A percentile compares a stretch with the other conserved stretches of the same genome.
Evolutionary conservation across 23 tunicate species (phyloP).

Genomic region (Aplidium turbinatum): DNA sequence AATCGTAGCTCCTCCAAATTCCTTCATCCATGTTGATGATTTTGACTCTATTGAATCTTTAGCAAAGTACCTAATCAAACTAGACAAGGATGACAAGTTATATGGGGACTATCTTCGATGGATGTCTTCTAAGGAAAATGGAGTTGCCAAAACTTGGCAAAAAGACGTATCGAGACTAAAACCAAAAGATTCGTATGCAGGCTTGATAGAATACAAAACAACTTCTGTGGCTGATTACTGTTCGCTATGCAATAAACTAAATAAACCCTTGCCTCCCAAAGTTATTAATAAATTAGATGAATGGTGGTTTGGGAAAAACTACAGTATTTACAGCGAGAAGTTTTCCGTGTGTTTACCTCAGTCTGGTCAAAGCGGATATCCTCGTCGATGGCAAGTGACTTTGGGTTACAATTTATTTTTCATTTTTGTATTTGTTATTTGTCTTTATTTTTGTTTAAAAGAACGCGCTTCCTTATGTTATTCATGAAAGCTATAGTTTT

Average conservation of each 20-base stretch:
- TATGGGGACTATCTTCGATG: slow-evolving; percentile 59
- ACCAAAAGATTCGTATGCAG: too few relatives aligned
- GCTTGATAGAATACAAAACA: too few relatives aligned
- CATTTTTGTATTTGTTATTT: too few relatives aligned
- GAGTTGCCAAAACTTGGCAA: background rate
- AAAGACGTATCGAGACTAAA: too few relatives aligned
- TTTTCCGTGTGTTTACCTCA: slow-evolving; percentile 30
- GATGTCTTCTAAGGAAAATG: slow-evolving; percentile 14
- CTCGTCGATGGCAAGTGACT: slow-evolving; percentile 8
- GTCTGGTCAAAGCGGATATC: slow-evolving; percentile 15
- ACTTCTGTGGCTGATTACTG: background rate
- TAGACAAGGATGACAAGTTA: slow-evolving; percentile 36
- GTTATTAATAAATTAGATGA: slow-evolving; percentile 32
- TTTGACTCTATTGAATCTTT: slow-evolving; percentile 44
- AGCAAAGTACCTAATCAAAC: slow-evolving; percentile 45
- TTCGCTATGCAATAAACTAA: slow-evolving; percentile 40
- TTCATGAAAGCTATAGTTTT: too few relatives aligned
- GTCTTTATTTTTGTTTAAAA: too few relatives aligned
- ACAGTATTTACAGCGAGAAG: slow-evolving; percentile 1
- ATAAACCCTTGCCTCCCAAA: background rate
- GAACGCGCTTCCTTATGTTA: too few relatives aligned
- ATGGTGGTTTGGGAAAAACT: slow-evolving; percentile 82
- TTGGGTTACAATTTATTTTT: background rate
- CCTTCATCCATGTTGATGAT: slow-evolving; percentile 86
- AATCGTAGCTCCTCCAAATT: slow-evolving; percentile 58